These are phyloP conservation scores for Linnaemya tessellans DNA, from an alignment of 2,888 invertebrate genomes.

Conservation along the genomic window DNA sequence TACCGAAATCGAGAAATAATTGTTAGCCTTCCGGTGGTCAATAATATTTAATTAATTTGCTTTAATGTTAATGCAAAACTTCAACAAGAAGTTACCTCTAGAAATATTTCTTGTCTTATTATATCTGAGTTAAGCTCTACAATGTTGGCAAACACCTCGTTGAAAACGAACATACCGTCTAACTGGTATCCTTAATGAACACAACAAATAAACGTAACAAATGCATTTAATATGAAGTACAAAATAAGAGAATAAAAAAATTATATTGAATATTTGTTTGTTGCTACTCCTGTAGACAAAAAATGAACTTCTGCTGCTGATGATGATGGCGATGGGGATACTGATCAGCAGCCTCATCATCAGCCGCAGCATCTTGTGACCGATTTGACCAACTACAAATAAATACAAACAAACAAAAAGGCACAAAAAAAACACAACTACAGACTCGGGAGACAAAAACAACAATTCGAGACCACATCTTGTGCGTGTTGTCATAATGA, in stretches of 20 bases:
- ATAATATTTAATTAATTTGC: too few relatives aligned
- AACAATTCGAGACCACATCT: constrained; percentile 71
- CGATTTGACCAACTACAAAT: constrained; percentile 66
- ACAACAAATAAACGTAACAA: constrained; percentile 36
- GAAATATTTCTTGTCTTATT: too few relatives aligned
- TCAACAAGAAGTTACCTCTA: too few relatives aligned
- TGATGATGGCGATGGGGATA: constrained; percentile 61
- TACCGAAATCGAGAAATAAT: too few relatives aligned
- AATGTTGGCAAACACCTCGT: neutral
- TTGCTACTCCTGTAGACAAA: constrained; percentile 62
- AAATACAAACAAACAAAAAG: constrained; percentile 40
- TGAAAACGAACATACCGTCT: neutral
- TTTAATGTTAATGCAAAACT: too few relatives aligned
- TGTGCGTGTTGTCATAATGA: constrained; percentile 82
- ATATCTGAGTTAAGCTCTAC: too few relatives aligned
- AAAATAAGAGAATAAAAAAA: constrained; percentile 1
- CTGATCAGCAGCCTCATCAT: constrained; percentile 51
- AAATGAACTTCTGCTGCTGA: constrained; percentile 47
- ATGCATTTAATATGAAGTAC: constrained; percentile 53
- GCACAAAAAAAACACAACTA: constrained; percentile 23
- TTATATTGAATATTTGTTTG: constrained; percentile 50
- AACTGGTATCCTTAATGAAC: neutral
- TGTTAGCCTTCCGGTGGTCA: too few relatives aligned
- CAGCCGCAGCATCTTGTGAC: constrained; percentile 51
- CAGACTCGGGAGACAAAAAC: constrained; percentile 36